A percentile compares a stretch with the other conserved stretches of the same genome.
Conservation (phyloP, 2,113 vertebrate genomes). For the Phalacrocorax pelagicus region DNA sequence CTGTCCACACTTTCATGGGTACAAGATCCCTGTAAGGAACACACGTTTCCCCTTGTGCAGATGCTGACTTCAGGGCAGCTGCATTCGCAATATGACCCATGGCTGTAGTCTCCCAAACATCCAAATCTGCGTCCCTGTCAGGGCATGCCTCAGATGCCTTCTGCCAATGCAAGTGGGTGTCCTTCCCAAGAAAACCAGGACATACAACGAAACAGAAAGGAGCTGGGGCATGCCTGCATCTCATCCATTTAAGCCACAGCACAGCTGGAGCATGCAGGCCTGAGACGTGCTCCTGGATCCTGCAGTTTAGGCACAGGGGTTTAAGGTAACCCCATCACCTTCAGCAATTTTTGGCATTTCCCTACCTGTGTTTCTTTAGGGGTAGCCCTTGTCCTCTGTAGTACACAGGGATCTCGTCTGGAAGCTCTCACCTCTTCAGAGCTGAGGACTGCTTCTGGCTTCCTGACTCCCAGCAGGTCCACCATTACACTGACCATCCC, state of each 20-base stretch:
- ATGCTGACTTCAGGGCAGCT: background rate
- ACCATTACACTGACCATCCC: background rate
- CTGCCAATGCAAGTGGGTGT: background rate
- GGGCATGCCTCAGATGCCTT: background rate
- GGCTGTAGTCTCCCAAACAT: background rate
- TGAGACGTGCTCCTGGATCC: background rate
- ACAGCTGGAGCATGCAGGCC: background rate
- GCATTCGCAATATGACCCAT: background rate
- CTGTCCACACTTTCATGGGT: background rate
- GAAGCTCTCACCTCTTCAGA: background rate
- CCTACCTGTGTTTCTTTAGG: background rate
- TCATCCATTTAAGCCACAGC: background rate
- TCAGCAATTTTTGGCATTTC: background rate
- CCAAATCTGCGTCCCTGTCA: background rate
- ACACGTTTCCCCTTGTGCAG: accelerated
- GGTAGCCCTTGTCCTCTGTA: background rate
- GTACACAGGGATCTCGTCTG: accelerated
- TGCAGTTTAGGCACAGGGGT: background rate
- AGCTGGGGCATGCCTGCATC: background rate
- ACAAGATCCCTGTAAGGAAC: background rate
- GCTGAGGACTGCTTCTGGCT: background rate
- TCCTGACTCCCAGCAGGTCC: background rate
- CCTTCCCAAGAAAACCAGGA: background rate
- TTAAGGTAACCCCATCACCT: background rate
- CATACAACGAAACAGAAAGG: background rate